Evolutionary conservation across 2,797 vertebrate genomes (phyloP).

Genomic region (Spatula versicolor): DNA sequence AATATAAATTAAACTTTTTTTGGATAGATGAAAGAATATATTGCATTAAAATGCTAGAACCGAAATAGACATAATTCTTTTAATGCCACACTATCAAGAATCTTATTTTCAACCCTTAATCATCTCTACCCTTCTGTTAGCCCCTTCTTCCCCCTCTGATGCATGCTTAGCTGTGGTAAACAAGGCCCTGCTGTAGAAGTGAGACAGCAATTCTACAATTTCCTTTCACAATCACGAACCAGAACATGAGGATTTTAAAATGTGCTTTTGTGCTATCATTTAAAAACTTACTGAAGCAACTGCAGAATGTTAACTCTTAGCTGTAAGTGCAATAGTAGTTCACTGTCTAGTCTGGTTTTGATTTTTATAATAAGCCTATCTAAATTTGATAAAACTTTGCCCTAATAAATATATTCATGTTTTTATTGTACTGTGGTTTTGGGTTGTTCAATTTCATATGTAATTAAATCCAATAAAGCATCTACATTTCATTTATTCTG

Average conservation of each 20-base stretch:
- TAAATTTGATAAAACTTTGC: neutral
- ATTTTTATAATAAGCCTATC: neutral
- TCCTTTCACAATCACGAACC: neutral
- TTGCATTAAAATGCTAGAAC: neutral
- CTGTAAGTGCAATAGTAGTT: neutral
- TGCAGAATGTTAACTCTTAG: neutral
- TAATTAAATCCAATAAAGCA: slow-evolving; percentile 59
- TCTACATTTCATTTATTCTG: slow-evolving; percentile 30
- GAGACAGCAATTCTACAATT: neutral
- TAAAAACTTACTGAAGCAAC: neutral
- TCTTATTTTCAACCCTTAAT: neutral
- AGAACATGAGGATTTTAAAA: slow-evolving; percentile 4
- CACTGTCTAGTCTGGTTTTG: neutral
- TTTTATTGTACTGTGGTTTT: slow-evolving; percentile 51
- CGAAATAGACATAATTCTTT: slow-evolving; percentile 29
- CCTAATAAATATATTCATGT: slow-evolving; percentile 28
- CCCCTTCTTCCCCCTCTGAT: neutral
- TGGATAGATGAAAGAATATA: slow-evolving; percentile 11
- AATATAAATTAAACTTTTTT: neutral
- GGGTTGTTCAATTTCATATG: slow-evolving; percentile 39
- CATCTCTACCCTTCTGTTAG: neutral
- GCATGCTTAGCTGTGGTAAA: neutral
- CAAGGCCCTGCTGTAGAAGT: neutral
- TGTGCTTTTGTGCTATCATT: neutral
- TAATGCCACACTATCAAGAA: neutral